Base-by-base conservation (phyloP, 1,140 invertebrate genomes). In the Anastrepha ludens region DNA sequence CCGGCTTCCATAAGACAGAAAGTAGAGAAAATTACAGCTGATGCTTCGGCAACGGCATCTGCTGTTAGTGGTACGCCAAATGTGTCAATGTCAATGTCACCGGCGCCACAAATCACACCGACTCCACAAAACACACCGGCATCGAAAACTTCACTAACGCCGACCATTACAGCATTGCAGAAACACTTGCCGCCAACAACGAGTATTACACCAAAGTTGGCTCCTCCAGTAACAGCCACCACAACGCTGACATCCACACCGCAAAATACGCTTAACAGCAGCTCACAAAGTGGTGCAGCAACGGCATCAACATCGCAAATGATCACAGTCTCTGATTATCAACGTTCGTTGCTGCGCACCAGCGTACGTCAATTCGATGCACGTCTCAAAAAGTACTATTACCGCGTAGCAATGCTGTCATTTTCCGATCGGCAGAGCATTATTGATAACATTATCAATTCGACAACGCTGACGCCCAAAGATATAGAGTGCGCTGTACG, bases 151-250 rank as follows among this genome's bases (percentile, higher is more conserved):
- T 41, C 60, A 5, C 59, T 86, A 29, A 20, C 81, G 8, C 58
- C 88, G 7, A 67, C 88, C 29, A 86, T 88, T 3, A 88, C 65
- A 39, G 88, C 88, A 60, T 60, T 88, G 15, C 81, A 87, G 41
- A 88, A 87, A 86, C 81, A 88, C 20, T 86, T 88, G n/a, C 88
- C 88, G 50, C 47, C 88, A 17, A 87, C 88, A 39, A 88, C 88
- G 55, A 86, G 47, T 8, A 85, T 88, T 44, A 88, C 86, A n/a
- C 78, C 88, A 5, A 88, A 88, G 67, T 60, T 86, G 55, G 58
- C 74, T 47, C 86, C 86, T 47, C 86, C 86, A 64, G 5, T 86
- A 50, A 29, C 47, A 29, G n/a, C 60, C 17, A 78, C 58, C 3
- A 1, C 62, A 74, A 9, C 62, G 41, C 5, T 44, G 41, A 8